These are phyloP conservation scores for Leptatherina wallacei DNA, from an alignment of 2,797 vertebrate species.

Conservation along the genomic window DNA sequence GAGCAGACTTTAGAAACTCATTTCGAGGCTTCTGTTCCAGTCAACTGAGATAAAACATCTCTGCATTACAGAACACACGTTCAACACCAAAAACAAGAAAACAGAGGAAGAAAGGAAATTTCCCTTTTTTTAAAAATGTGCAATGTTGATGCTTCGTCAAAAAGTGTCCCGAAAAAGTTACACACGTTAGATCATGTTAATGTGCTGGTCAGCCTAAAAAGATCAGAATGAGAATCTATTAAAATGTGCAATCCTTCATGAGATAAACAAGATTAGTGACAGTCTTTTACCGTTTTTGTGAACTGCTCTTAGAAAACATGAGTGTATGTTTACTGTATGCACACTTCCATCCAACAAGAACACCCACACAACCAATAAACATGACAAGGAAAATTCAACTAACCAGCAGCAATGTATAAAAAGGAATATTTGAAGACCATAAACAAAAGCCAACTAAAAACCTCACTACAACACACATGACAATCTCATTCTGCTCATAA, in stretches of 20 bases:
- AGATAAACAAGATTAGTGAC: conserved; percentile 22
- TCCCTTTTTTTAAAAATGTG: conserved; percentile 57
- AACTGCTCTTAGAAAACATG: conserved; percentile 10
- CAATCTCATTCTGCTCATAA: conserved; percentile 30
- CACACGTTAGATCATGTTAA: conserved; percentile 5
- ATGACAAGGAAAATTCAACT: conserved; percentile 42
- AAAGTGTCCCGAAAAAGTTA: conserved; percentile 15
- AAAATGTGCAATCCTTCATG: conserved; percentile 36
- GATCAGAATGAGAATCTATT: not conserved
- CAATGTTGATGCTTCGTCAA: conserved; percentile 46
- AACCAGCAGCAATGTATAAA: conserved; percentile 66
- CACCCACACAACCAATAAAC: conserved; percentile 27
- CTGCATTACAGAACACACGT: conserved; percentile 41
- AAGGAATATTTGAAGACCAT: conserved; percentile 47
- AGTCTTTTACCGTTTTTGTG: conserved; percentile 16
- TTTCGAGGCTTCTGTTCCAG: conserved; percentile 17
- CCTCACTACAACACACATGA: conserved; percentile 18
- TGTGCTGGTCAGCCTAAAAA: conserved; percentile 22
- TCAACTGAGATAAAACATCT: conserved; percentile 28
- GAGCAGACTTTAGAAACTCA: conserved; percentile 32
- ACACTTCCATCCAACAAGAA: conserved; percentile 31
- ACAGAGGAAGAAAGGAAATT: conserved; percentile 27
- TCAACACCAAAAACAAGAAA: conserved; percentile 49
- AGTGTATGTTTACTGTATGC: conserved; percentile 17
- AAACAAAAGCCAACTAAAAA: conserved; percentile 49